Evolutionary conservation across 2,888 invertebrate genomes (phyloP).

Genomic region (Limenitis camilla): DNA sequence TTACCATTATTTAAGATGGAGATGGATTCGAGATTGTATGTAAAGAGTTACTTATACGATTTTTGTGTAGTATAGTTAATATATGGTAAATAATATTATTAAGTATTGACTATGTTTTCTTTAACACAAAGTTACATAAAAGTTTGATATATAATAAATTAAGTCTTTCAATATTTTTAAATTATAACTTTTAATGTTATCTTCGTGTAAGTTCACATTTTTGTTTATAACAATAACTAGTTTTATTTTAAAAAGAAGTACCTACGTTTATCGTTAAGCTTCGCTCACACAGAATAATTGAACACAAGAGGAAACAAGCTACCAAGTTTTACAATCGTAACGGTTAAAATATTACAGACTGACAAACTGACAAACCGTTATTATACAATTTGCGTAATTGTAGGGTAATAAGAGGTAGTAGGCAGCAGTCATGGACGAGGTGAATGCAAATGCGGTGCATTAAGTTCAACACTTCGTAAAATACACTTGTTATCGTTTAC

Average conservation of each 20-base stretch:
- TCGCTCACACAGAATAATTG: background rate
- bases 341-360: slow-evolving; percentile 26
- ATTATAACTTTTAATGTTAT: too few relatives aligned
- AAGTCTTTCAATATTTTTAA: too few relatives aligned
- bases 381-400: slow-evolving; percentile 59
- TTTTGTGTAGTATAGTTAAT: too few relatives aligned
- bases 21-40: too few relatives aligned
- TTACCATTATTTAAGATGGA: too few relatives aligned
- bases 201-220: too few relatives aligned
- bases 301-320: slow-evolving; percentile 3
- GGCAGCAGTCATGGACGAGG: slow-evolving; percentile 35
- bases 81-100: too few relatives aligned
- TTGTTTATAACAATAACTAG: too few relatives aligned
- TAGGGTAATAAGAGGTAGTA: slow-evolving; percentile 37
- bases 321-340: slow-evolving; percentile 7
- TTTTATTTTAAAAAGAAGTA: background rate
- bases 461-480: slow-evolving; percentile 18
- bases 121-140: too few relatives aligned
- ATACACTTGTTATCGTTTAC: slow-evolving; percentile 7
- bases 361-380: slow-evolving; percentile 47
- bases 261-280: background rate
- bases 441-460: slow-evolving; percentile 33
- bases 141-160: too few relatives aligned
- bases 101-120: too few relatives aligned
- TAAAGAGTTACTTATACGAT: too few relatives aligned